Conservation (phyloP, 2,888 invertebrate species). For the Andricus curvator region DNA sequence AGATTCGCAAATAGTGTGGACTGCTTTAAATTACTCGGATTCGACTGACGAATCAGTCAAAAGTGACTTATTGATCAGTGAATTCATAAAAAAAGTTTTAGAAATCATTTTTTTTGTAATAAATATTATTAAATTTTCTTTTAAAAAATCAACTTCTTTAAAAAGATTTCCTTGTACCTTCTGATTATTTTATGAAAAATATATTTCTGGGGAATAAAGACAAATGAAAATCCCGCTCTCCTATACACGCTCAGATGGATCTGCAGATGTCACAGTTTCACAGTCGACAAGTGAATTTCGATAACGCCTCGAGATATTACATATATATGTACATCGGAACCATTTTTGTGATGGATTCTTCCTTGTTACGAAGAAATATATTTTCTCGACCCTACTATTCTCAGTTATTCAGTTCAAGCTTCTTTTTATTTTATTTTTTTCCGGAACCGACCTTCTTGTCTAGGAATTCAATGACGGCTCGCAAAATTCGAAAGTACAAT, state of each 20-base stretch:
- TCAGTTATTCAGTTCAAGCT: background rate
- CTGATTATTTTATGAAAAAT: background rate
- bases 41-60: no score
- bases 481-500: background rate
- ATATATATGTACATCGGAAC: background rate
- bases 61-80: no score
- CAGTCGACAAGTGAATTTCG: constrained; percentile 9
- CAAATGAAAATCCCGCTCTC: background rate
- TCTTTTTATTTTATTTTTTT: background rate
- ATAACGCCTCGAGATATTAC: background rate
- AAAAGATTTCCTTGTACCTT: no score
- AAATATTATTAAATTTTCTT: no score
- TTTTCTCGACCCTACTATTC: background rate
- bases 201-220: background rate
- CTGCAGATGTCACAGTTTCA: constrained; percentile 16
- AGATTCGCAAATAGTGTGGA: no score
- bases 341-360: constrained; percentile 3
- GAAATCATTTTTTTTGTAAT: no score
- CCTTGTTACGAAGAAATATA: constrained; percentile 5
- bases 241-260: constrained; percentile 10
- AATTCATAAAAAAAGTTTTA: no score
- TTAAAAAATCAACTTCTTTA: no score
- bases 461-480: background rate
- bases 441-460: background rate
- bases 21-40: no score